phyloP scores from a whole-genome alignment of 2,888 invertebrate genomes.

The Patella depressa region DNA sequence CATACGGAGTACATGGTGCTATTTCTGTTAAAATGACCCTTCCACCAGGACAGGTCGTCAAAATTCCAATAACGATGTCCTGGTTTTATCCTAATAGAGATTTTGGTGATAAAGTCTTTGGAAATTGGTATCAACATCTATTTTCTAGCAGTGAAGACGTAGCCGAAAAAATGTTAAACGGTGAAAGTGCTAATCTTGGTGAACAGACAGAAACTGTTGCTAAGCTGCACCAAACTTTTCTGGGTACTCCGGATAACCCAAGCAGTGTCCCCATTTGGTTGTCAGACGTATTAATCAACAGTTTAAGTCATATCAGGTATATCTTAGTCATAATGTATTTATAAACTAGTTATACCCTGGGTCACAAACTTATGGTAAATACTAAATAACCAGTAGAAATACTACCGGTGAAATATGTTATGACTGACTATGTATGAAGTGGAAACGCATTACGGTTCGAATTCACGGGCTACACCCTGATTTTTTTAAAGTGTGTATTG shows the following conservation, averaged over 20 bases:
- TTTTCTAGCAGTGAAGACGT: not conserved
- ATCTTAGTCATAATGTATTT: too few relatives aligned
- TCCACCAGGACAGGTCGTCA: not conserved
- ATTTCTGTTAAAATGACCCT: not conserved
- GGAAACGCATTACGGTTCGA: too few relatives aligned
- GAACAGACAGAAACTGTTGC: not conserved
- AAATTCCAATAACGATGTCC: not conserved
- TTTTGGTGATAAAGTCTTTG: not conserved
- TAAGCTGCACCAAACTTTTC: not conserved
- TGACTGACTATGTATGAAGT: too few relatives aligned
- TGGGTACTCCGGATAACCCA: not conserved
- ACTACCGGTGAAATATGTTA: too few relatives aligned
- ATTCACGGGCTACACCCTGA: too few relatives aligned
- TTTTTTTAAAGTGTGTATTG: too few relatives aligned
- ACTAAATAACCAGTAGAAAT: too few relatives aligned
- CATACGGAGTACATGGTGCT: not conserved
- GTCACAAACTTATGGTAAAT: too few relatives aligned
- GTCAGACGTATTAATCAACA: not conserved
- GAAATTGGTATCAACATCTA: not conserved
- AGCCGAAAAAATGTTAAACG: not conserved
- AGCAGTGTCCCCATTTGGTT: not conserved
- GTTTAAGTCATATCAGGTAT: not conserved
- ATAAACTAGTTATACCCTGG: too few relatives aligned
- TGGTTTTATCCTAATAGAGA: constrained; percentile 1
- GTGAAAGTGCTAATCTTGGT: not conserved